Evolutionary conservation across 2,113 vertebrate genomes (phyloP), one percentile per base, ranked within the genome.

Genomic region (Sialia sialis): DNA sequence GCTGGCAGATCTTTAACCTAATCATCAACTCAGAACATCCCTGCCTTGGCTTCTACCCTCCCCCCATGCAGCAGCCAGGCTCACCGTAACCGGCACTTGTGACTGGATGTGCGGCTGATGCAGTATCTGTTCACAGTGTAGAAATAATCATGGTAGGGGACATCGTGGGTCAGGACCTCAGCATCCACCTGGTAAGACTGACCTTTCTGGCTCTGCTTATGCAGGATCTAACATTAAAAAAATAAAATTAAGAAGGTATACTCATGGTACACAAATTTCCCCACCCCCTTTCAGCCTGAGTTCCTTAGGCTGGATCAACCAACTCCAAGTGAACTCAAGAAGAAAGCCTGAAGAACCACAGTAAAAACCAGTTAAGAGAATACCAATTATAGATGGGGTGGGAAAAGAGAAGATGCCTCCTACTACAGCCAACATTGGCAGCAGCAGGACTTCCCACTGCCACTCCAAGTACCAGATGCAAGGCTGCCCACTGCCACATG

Each of bases 141-240:
- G 98, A 99, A 99, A 96, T 99, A 99, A 89, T 99, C 99, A 0
- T 99, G 99, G 88, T 99, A 99, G 16, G 99, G 99, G 25, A 99
- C 99, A 6, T 99, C 99, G 7, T 99, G 99, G 7, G 98, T 99
- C 97, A 98, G 97, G 12, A 99, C 98, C 94, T 99, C 99, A 1
- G 98, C 84, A 72, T 99, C 99, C 78, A 99, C 96, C 36, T 98
- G 88, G 48, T 99, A 99, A 89, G 98, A 98, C 7, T 98, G 98
- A 55, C 98, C 98, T n/a, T 99, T 98, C 92, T 97, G 98, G 77
- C 98, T 99, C 70, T 99, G 99, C 95, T 99, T 99, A 97, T 98
- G 98, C 91, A 99, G 83, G 27, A 95, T 98, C 99, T 99, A 97
- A 9, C 85, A 74, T 62, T 12, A 11, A 46, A 46, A 46, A 72